phyloP scores from a whole-genome alignment of 2,888 invertebrate species.

The Tyria jacobaeae region DNA sequence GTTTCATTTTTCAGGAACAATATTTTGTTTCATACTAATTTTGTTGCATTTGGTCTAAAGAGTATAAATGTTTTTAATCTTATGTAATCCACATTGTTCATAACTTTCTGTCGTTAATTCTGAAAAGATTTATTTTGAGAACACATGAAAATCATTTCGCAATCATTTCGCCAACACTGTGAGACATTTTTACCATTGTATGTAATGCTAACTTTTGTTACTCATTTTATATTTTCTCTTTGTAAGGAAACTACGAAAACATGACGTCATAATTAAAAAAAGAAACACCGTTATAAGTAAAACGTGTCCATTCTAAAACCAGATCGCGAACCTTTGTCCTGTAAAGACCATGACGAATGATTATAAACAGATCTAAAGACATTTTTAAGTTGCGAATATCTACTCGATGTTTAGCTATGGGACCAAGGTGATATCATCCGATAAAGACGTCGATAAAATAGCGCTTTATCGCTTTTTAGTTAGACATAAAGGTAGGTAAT shows the following conservation, averaged over 20 bases:
- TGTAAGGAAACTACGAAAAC: conserved; percentile 18
- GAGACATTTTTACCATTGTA: conserved; percentile 40
- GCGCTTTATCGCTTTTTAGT: conserved; percentile 51
- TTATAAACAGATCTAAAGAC: conserved; percentile 33
- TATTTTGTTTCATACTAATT: neutral
- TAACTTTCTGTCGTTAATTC: conserved; percentile 32
- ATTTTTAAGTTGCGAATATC: conserved; percentile 38
- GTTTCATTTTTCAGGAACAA: neutral
- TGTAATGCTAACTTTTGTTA: conserved; percentile 23
- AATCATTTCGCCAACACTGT: conserved; percentile 36
- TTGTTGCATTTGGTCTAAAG: neutral
- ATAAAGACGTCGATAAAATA: conserved; percentile 36
- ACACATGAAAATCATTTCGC: conserved; percentile 14
- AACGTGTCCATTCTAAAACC: conserved; percentile 26
- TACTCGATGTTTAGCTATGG: conserved; percentile 29
- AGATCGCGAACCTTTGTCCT: conserved; percentile 35
- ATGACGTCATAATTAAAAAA: conserved; percentile 25
- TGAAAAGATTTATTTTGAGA: conserved; percentile 24
- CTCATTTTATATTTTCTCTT: conserved; percentile 36
- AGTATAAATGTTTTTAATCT: neutral
- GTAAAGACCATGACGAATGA: conserved; percentile 36
- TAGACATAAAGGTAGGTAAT: conserved; percentile 34
- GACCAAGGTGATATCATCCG: conserved; percentile 45
- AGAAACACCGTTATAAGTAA: conserved; percentile 21
- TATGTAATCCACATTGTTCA: conserved; percentile 7